These are phyloP conservation scores for Trachelus tabidus DNA, from an alignment of 2,888 invertebrate species.

Conservation along the genomic window DNA sequence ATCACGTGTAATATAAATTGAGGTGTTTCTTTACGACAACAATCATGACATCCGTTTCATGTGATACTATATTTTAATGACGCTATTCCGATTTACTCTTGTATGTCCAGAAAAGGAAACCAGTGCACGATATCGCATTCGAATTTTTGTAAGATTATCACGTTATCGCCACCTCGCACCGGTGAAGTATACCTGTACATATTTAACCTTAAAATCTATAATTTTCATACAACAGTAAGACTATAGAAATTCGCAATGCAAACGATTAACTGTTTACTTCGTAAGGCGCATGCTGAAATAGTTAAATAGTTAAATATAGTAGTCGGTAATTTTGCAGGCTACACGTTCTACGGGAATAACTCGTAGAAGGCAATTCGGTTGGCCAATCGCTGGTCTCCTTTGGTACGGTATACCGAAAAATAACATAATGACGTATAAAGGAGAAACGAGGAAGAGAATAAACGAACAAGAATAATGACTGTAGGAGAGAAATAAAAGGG, in stretches of 20 bases:
- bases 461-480: neutral
- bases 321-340: neutral
- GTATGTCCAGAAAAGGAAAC: neutral
- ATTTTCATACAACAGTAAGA: neutral
- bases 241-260: neutral
- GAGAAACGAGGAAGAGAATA: neutral
- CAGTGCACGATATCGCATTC: neutral
- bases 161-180: neutral
- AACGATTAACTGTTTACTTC: neutral
- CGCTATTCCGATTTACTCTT: neutral
- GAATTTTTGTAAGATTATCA: neutral
- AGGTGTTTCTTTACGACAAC: neutral
- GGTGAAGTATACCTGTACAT: neutral
- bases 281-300: neutral
- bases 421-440: neutral
- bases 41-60: neutral
- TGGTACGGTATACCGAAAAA: neutral
- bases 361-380: neutral
- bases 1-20: neutral
- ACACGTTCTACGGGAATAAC: neutral
- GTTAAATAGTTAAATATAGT: neutral
- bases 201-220: neutral
- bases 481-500: constrained; percentile 1
- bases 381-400: neutral
- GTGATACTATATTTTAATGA: neutral